Percentiles rank a stretch among this genome's conserved stretches.
Evolutionary conservation across 2,113 vertebrate genomes (phyloP).

Genomic region (Clarias gariepinus): DNA sequence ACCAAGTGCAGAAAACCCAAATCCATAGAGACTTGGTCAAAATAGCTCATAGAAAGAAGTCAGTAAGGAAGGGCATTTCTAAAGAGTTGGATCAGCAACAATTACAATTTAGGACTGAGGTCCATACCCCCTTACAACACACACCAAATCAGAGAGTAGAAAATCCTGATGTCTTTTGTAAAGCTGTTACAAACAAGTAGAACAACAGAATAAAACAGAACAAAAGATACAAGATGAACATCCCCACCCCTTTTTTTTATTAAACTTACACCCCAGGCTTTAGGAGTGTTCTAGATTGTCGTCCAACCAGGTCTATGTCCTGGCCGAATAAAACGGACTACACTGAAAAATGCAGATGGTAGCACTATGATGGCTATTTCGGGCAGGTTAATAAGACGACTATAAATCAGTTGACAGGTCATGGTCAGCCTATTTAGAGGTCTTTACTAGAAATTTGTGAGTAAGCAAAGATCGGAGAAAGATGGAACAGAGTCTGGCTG

Average conservation of each 20-base stretch:
- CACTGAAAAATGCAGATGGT: neutral
- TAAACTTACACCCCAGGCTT: neutral
- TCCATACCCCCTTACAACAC: neutral
- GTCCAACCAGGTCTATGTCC: neutral
- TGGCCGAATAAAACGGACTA: neutral
- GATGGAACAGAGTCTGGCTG: neutral
- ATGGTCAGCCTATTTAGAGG: neutral
- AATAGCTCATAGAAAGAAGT: slow-evolving; percentile 22
- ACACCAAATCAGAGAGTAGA: slow-evolving; percentile 41
- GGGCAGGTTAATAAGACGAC: slow-evolving; percentile 1
- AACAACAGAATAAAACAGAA: neutral
- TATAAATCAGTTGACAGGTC: slow-evolving; percentile 17
- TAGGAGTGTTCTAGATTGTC: neutral
- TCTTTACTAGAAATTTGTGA: slow-evolving; percentile 7
- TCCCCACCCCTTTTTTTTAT: neutral
- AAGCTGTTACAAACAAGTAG: slow-evolving; percentile 58
- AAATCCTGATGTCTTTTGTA: slow-evolving; percentile 55
- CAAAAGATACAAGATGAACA: neutral
- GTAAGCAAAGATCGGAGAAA: neutral
- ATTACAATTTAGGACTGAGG: neutral
- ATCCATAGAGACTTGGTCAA: slow-evolving; percentile 65
- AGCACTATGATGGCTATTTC: neutral
- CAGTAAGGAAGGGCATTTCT: neutral
- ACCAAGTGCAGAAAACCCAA: slow-evolving; percentile 62
- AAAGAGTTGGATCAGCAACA: neutral